Percentiles rank a stretch among this genome's conserved stretches.
Evolutionary conservation across 2,113 vertebrate genomes (phyloP).

Genomic region (Copsychus sechellarum): DNA sequence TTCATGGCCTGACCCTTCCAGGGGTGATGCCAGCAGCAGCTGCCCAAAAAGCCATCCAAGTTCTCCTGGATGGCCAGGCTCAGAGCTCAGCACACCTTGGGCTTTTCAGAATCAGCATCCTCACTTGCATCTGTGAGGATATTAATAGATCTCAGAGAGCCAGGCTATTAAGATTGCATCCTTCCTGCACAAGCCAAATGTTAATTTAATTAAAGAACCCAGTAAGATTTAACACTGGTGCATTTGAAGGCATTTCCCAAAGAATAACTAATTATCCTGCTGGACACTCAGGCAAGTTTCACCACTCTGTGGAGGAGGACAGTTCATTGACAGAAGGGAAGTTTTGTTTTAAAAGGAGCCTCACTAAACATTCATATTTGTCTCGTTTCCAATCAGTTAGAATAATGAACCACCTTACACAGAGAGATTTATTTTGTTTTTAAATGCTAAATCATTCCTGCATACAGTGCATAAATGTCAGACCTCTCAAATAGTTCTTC

Average conservation of each 20-base stretch:
- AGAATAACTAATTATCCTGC: not conserved
- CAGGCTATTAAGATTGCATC: not conserved
- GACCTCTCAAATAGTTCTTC: not conserved
- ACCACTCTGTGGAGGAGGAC: not conserved
- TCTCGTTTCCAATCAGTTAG: slow-evolving; percentile 7
- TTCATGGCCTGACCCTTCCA: not conserved
- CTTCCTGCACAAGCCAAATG: not conserved
- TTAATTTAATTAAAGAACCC: not conserved
- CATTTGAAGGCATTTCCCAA: not conserved
- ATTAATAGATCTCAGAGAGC: not conserved
- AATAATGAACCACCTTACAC: not conserved
- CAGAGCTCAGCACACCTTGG: not conserved
- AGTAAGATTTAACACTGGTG: not conserved
- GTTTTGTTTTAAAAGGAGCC: not conserved
- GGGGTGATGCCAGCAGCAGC: not conserved
- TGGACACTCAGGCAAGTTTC: not conserved
- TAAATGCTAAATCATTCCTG: slow-evolving; percentile 23
- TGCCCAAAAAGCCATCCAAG: not conserved
- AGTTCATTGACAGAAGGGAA: not conserved
- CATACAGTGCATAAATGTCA: not conserved
- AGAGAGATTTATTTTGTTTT: slow-evolving; percentile 29
- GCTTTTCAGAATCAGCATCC: not conserved
- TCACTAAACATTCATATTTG: not conserved
- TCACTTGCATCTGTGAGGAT: not conserved
- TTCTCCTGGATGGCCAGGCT: fast-evolving